These are phyloP conservation scores for Pocillopora verrucosa DNA, from an alignment of 64 coral and sea anemone species.

Conservation along the genomic window DNA sequence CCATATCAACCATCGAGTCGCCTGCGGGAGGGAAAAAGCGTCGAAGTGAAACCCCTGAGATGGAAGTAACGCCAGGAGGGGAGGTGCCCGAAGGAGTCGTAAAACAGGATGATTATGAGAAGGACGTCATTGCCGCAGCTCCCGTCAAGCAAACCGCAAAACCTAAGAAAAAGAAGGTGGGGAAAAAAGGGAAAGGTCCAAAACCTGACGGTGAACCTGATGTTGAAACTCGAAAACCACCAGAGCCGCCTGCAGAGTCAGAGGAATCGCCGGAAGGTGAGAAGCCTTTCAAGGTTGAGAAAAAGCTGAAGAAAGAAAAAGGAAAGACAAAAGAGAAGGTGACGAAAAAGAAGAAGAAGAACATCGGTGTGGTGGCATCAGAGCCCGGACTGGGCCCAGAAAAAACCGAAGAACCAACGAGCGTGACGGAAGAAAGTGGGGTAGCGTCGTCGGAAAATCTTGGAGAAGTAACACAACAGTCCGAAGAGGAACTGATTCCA, in stretches of 20 bases:
- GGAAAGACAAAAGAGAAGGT: conserved; percentile 72
- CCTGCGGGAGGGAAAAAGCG: conserved; percentile 69
- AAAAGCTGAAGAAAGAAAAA: conserved; percentile 88
- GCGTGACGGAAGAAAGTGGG: conserved; percentile 41
- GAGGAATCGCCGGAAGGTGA: conserved; percentile 17
- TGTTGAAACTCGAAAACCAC: conserved; percentile 32
- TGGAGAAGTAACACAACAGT: background rate
- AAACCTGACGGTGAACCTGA: conserved; percentile 38
- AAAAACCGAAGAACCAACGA: conserved; percentile 43
- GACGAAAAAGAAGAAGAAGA: conserved; percentile 71
- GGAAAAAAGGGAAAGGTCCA: conserved; percentile 58
- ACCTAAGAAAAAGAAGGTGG: conserved; percentile 85
- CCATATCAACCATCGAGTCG: conserved; percentile 53
- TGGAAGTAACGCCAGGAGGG: background rate
- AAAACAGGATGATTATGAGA: conserved; percentile 1
- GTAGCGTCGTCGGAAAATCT: background rate
- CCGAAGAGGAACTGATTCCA: conserved; percentile 7
- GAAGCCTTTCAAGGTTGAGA: conserved; percentile 51
- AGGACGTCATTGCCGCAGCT: conserved; percentile 16
- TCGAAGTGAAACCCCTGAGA: conserved; percentile 51
- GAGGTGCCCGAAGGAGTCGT: conserved; percentile 21
- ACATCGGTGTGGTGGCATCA: background rate
- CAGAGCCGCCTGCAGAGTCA: conserved; percentile 13
- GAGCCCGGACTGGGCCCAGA: conserved; percentile 10
- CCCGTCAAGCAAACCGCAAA: conserved; percentile 64